Conservation (phyloP, 35 echinoderm and acorn worm genomes). For the Heliocidaris tuberculata region DNA sequence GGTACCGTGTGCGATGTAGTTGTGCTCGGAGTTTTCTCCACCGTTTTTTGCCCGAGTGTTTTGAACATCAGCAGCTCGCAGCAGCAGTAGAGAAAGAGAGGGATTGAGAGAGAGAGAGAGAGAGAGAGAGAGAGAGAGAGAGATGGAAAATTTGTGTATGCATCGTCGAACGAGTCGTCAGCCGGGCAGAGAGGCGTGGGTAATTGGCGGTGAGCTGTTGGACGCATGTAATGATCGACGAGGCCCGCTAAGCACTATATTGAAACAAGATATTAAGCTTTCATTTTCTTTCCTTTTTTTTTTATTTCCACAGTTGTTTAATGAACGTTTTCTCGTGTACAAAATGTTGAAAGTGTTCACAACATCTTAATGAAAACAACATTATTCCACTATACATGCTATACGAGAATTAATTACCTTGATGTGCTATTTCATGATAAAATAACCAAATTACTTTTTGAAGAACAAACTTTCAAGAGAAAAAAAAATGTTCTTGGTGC, state of each 20-base stretch:
- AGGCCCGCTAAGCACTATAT: not conserved
- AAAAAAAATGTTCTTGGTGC: too few species aligned
- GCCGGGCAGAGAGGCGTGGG: constrained; percentile 28
- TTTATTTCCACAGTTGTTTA: not conserved
- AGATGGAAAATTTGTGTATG: not conserved
- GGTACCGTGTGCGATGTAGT: not conserved
- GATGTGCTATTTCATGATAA: too few species aligned
- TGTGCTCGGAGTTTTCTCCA: not conserved
- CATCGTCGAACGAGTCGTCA: constrained; percentile 25
- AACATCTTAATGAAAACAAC: not conserved
- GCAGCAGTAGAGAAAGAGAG: not conserved
- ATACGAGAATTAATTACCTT: too few species aligned
- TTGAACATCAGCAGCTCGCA: not conserved
- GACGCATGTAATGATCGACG: not conserved
- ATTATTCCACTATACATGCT: too few species aligned
- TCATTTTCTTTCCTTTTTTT: not conserved
- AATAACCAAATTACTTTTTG: too few species aligned
- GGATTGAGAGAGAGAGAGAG: not conserved
- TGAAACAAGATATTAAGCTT: not conserved
- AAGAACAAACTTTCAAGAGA: too few species aligned
- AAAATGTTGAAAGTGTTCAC: not conserved
- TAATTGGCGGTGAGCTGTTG: constrained; percentile 13
- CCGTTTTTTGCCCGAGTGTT: not conserved
- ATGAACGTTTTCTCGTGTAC: not conserved
- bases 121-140: not conserved